Percentiles rank a stretch among this genome's conserved stretches.
phyloP scores from a whole-genome alignment of 2,113 vertebrate genomes.

The Boulengeromyrus knoepffleri region DNA sequence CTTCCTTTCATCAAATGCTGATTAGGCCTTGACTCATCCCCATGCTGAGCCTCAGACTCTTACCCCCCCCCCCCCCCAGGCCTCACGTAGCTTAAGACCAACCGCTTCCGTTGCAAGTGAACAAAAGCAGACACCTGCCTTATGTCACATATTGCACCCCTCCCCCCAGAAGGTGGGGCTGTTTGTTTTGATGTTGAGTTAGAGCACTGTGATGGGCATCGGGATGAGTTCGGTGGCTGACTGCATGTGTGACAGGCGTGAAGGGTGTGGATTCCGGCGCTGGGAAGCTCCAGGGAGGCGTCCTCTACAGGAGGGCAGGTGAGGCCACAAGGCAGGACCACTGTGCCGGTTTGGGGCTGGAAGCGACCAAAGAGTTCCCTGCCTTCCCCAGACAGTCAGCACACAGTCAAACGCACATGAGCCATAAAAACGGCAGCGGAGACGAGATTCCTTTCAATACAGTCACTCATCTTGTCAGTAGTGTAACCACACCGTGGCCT shows the following conservation, averaged over 20 bases:
- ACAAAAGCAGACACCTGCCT: not conserved
- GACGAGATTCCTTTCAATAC: not conserved
- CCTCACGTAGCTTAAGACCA: not conserved
- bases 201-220: not conserved
- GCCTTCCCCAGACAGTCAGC: not conserved
- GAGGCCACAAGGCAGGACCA: not conserved
- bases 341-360: not conserved
- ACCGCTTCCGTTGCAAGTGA: not conserved
- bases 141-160: not conserved
- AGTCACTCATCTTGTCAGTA: not conserved
- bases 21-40: constrained; percentile 14
- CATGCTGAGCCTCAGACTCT: not conserved
- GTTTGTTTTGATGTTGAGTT: not conserved
- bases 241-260: not conserved
- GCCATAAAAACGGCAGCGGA: not conserved
- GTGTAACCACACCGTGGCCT: not conserved
- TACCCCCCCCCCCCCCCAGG: not conserved
- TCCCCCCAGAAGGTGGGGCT: not conserved
- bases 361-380: not conserved
- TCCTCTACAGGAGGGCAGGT: not conserved
- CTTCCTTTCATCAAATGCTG: constrained; percentile 11
- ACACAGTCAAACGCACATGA: not conserved
- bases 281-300: not conserved
- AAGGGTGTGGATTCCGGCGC: not conserved
- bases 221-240: not conserved